A percentile compares a stretch with the other conserved stretches of the same genome.
Conservation (phyloP, 1,140 invertebrate species). For the Trichomalopsis sarcophagae region DNA sequence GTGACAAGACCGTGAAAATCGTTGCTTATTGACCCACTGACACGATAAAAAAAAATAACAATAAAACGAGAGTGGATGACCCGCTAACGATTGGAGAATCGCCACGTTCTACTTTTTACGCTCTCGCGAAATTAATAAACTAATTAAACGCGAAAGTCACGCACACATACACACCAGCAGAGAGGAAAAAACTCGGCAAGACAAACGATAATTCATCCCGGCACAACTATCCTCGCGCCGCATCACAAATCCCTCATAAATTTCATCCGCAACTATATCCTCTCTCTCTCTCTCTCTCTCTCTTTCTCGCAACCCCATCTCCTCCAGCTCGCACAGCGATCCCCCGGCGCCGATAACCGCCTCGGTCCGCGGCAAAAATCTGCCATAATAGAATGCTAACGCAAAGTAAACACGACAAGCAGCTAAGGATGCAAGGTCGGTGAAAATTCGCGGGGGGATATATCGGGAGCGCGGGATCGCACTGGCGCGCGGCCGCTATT, state of each 20-base stretch:
- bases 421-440: constrained; percentile 19
- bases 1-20: neutral
- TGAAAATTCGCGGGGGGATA: neutral
- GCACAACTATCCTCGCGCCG: neutral
- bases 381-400: constrained; percentile 14
- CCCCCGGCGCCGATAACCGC: neutral
- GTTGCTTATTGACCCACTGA: too few species aligned
- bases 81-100: too few species aligned
- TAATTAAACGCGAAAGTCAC: neutral
- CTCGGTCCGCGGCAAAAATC: neutral
- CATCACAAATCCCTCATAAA: neutral
- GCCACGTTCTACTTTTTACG: neutral
- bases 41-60: too few species aligned
- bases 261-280: neutral
- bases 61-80: too few species aligned
- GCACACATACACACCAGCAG: too few species aligned
- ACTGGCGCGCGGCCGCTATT: constrained; percentile 5
- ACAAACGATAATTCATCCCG: neutral
- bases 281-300: too few species aligned
- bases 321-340: constrained; percentile 21
- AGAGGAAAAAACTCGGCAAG: neutral
- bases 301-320: too few species aligned
- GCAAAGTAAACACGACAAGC: constrained; percentile 25
- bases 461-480: constrained; percentile 2
- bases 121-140: neutral